phyloP scores from a whole-genome alignment of 2,797 vertebrate species.

The Vespertilio murinus region DNA sequence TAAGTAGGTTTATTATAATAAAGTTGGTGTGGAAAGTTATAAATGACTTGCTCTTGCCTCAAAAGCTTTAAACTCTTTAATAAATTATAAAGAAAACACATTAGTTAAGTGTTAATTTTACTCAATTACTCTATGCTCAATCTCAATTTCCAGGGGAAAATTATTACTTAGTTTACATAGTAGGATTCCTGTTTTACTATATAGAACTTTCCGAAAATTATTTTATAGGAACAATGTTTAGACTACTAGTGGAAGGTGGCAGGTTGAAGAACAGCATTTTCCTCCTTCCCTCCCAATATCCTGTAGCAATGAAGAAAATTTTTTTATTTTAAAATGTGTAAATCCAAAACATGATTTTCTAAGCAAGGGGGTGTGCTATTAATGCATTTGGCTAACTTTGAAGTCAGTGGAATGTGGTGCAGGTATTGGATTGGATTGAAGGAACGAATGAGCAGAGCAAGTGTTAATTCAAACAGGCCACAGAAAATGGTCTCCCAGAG shows the following conservation, averaged over 20 bases:
- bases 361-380: neutral
- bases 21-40: conserved; percentile 15
- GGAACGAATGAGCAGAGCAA: neutral
- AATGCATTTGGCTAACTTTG: neutral
- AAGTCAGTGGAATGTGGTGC: neutral
- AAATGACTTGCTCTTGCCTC: neutral
- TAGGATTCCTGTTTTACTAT: neutral
- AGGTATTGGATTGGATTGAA: neutral
- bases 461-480: neutral
- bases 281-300: conserved; percentile 23
- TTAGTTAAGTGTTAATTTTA: conserved; percentile 61
- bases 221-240: conserved; percentile 37
- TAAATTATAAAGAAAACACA: conserved; percentile 60
- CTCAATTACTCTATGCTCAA: conserved; percentile 15
- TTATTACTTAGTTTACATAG: conserved; percentile 32
- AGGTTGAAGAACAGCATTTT: neutral
- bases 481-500: neutral
- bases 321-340: conserved; percentile 24
- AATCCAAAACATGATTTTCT: conserved; percentile 22
- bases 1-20: neutral
- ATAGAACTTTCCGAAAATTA: conserved; percentile 13
- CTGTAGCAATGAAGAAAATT: conserved; percentile 37
- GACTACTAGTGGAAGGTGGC: neutral
- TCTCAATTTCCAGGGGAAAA: conserved; percentile 27
- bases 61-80: conserved; percentile 38